Conservation (phyloP, 2,797 vertebrate species). For the Alectoris magna region DNA sequence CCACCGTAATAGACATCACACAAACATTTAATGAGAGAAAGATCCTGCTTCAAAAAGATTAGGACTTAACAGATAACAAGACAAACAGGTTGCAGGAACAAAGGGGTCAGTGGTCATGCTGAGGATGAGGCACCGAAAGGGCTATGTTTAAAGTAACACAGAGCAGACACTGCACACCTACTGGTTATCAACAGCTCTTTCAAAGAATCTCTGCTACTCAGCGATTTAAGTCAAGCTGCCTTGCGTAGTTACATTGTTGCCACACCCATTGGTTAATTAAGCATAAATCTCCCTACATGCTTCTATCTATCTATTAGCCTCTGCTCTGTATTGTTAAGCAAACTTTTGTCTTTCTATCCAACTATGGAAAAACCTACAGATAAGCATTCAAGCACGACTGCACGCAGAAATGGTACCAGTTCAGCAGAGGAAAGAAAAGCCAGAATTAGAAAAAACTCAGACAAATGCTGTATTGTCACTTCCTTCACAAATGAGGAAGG, state of each 20-base stretch:
- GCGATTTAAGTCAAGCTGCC: not conserved
- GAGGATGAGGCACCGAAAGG: not conserved
- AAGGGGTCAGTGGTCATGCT: fast-evolving
- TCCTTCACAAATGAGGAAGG: not conserved
- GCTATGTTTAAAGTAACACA: not conserved
- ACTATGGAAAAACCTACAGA: not conserved
- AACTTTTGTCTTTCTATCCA: not conserved
- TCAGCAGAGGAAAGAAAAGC: not conserved
- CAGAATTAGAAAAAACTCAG: not conserved
- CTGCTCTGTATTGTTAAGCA: constrained; percentile 7
- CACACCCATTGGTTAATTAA: not conserved
- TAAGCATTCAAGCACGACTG: not conserved
- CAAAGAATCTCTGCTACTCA: not conserved
- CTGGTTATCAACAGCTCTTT: not conserved
- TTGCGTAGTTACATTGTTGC: not conserved
- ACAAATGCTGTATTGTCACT: not conserved
- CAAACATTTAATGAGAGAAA: not conserved
- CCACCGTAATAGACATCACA: not conserved
- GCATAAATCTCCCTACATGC: not conserved
- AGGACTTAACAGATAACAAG: not conserved
- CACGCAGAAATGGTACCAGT: not conserved
- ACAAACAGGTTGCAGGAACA: constrained; percentile 2
- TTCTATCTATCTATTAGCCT: not conserved
- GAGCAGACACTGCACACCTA: not conserved
- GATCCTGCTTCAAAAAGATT: not conserved